Percentiles rank a stretch among this genome's conserved stretches.
Evolutionary conservation across 2,797 vertebrate species (phyloP).

Genomic region (Spinus olivaceus): DNA sequence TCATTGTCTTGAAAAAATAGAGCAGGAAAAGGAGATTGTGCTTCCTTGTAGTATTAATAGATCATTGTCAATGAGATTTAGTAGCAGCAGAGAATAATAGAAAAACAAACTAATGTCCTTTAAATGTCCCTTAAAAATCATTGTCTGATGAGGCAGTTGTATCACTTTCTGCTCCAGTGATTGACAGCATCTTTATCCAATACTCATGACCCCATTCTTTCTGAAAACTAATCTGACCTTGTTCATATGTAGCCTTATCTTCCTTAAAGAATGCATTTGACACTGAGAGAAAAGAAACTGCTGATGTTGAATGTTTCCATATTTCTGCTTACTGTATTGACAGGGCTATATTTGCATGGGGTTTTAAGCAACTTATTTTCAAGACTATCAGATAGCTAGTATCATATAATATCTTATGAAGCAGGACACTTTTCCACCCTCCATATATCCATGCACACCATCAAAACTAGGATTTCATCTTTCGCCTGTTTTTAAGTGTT

Average conservation of each 20-base stretch:
- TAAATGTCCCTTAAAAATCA: not conserved
- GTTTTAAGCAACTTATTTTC: not conserved
- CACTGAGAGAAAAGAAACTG: not conserved
- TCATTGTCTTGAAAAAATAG: not conserved
- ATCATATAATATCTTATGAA: not conserved
- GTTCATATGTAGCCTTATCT: not conserved
- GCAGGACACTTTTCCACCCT: not conserved
- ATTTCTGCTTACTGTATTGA: not conserved
- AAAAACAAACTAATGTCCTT: not conserved
- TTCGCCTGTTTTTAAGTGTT: not conserved
- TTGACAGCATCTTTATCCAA: not conserved
- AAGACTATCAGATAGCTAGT: not conserved
- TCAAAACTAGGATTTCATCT: not conserved
- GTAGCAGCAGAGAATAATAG: not conserved
- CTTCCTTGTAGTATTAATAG: not conserved
- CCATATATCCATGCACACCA: not conserved
- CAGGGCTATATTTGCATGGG: fast-evolving
- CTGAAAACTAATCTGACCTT: not conserved
- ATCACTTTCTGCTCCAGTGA: not conserved
- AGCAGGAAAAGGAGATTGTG: not conserved
- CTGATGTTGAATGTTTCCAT: not conserved
- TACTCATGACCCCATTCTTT: not conserved
- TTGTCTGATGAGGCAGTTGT: not conserved
- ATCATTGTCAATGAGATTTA: not conserved
- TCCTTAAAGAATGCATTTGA: not conserved